phyloP scores from a whole-genome alignment of 2,888 invertebrate species.

The Malthinus seriepunctatus region DNA sequence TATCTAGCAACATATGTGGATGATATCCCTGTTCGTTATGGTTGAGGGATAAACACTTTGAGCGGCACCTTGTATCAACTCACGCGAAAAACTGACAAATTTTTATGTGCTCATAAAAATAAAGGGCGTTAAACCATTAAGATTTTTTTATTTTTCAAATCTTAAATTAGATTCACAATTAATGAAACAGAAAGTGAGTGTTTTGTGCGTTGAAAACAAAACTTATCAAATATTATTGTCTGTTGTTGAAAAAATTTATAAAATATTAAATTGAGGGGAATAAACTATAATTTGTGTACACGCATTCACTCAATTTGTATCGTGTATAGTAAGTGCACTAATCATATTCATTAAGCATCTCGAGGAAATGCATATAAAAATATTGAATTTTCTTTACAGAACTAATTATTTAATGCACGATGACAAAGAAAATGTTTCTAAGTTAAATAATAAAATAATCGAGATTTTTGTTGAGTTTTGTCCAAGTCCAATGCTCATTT shows the following conservation, averaged over 20 bases:
- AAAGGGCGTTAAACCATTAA: slow-evolving; percentile 25
- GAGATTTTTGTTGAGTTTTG: too few relatives aligned
- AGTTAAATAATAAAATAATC: too few relatives aligned
- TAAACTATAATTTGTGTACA: slow-evolving; percentile 18
- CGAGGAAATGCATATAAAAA: too few relatives aligned
- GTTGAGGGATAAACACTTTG: slow-evolving; percentile 38
- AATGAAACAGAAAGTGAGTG: neutral
- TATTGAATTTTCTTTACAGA: too few relatives aligned
- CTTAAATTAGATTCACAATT: neutral
- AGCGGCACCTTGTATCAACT: slow-evolving; percentile 38
- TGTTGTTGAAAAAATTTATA: neutral
- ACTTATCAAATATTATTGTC: neutral
- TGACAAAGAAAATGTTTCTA: too few relatives aligned
- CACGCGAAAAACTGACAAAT: slow-evolving; percentile 42
- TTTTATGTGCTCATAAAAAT: slow-evolving; percentile 35
- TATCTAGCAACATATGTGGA: slow-evolving; percentile 29
- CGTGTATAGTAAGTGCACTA: neutral
- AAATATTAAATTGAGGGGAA: slow-evolving; percentile 3
- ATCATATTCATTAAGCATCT: too few relatives aligned
- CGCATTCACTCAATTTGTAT: slow-evolving; percentile 22
- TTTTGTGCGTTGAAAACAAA: neutral
- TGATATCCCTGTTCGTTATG: slow-evolving; percentile 32
- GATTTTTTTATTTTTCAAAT: slow-evolving; percentile 8
- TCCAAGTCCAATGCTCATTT: too few relatives aligned
- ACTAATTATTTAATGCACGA: too few relatives aligned